Base-by-base conservation (phyloP, 2,888 invertebrate species). In the Clanis bilineata region DNA sequence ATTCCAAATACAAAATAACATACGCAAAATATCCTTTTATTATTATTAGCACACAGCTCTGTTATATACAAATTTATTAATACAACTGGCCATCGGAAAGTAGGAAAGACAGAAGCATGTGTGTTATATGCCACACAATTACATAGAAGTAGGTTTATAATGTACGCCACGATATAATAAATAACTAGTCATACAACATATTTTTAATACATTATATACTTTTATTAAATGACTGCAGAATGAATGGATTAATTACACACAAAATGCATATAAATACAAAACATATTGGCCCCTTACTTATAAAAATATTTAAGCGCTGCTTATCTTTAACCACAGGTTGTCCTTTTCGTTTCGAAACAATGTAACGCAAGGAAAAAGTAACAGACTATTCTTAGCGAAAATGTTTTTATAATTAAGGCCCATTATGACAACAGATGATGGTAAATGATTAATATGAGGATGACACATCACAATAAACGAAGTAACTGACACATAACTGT, bases 71-170 rank as follows among this genome's bases (percentile, higher is more conserved):
- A n/a, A n/a, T n/a, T n/a, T n/a, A n/a, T n/a, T n/a, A n/a, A n/a
- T 71, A 79, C 82, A 83, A 82, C 87, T 86, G 90, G 80, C 86
- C 86, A 81, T 74, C 72, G 79, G 75, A 77, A 76, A 78, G 18
- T 32, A 75, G 82, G 82, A 74, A 68, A 72, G 79, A 64, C 73
- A 71, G 63, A 86, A 88, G 88, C 88, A 78, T 76, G 73, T 79
- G 82, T 80, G 72, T 51, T 51, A 32, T 51, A 18, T 32, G 32
- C 18, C 61, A 65, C 62, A 51, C 51, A 51, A 10, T 47, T 32
- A 32, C 51, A 18, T 51, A 15, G 47, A 51, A 51, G 18, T 51
- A 51, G 15, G 15, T 28, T 36, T 43, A 41, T 15, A 44, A 57
- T 64, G 39, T 36, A 62, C 3, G 55, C 61, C 56, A 64, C 25